A percentile compares a stretch with the other conserved stretches of the same genome.
Evolutionary conservation across 2,888 invertebrate species (phyloP).

Genomic region (Eudemis profundana): DNA sequence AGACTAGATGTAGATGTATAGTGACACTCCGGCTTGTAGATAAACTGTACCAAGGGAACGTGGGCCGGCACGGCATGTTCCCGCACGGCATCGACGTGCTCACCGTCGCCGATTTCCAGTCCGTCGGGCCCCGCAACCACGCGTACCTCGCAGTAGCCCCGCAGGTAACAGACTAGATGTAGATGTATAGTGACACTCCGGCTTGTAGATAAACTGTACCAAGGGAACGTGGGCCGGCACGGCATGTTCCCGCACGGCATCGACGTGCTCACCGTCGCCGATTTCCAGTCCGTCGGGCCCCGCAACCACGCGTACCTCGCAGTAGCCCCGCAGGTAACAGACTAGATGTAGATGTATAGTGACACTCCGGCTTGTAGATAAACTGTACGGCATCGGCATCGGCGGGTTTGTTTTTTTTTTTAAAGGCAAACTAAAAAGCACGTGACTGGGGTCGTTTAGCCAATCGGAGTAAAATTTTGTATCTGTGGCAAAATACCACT

Average conservation of each 20-base stretch:
- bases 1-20: too few species aligned
- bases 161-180: too few species aligned
- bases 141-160: slow-evolving; percentile 89
- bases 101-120: slow-evolving; percentile 97
- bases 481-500: too few species aligned
- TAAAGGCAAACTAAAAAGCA: too few species aligned
- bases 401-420: too few species aligned
- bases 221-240: slow-evolving; percentile 99
- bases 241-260: slow-evolving; percentile 99
- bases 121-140: slow-evolving; percentile 94
- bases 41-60: slow-evolving; percentile 99
- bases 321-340: slow-evolving; percentile 67
- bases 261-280: slow-evolving; percentile 96
- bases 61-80: slow-evolving; percentile 98
- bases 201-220: slow-evolving; percentile 98
- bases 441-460: too few species aligned
- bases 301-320: slow-evolving; percentile 92
- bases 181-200: too few species aligned
- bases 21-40: too few species aligned
- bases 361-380: too few species aligned
- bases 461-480: too few species aligned
- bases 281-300: slow-evolving; percentile 97
- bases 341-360: too few species aligned
- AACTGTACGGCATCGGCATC: too few species aligned
- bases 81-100: slow-evolving; percentile 99